phyloP scores from a whole-genome alignment of 2,797 vertebrate species.

The Atherinosoma microstoma region DNA sequence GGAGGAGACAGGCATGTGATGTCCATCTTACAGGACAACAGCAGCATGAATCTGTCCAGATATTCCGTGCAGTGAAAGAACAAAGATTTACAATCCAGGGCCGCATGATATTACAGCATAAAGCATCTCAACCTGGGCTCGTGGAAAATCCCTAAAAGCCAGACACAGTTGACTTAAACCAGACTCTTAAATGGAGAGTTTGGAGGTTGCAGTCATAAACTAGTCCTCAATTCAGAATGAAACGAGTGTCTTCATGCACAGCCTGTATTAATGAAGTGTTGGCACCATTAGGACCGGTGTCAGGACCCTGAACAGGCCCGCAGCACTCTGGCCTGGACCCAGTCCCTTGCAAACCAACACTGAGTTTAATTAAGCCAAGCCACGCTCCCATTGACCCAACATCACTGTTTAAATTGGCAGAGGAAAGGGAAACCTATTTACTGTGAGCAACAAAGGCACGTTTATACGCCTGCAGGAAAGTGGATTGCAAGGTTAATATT shows the following conservation, averaged over 20 bases:
- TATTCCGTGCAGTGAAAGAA: background rate
- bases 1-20: background rate
- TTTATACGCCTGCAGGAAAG: conserved; percentile 73
- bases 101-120: background rate
- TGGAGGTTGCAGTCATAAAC: conserved; percentile 22
- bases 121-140: background rate
- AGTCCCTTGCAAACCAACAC: conserved; percentile 75
- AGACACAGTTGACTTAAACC: background rate
- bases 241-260: conserved; percentile 34
- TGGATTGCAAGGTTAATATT: conserved; percentile 80
- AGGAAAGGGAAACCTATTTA: conserved; percentile 71
- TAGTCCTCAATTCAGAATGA: conserved; percentile 24
- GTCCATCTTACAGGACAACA: background rate
- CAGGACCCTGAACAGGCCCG: conserved; percentile 56
- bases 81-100: background rate
- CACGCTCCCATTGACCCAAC: conserved; percentile 67
- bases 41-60: background rate
- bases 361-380: conserved; percentile 78
- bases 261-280: conserved; percentile 64
- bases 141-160: conserved; percentile 19
- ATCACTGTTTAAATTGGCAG: conserved; percentile 78
- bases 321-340: conserved; percentile 72
- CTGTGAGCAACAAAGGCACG: conserved; percentile 69
- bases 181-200: conserved; percentile 2
- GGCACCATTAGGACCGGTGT: conserved; percentile 58